Evolutionary conservation across 2,113 vertebrate genomes (phyloP), one percentile per base, ranked within the genome.

Genomic region (Lepus americanus): DNA sequence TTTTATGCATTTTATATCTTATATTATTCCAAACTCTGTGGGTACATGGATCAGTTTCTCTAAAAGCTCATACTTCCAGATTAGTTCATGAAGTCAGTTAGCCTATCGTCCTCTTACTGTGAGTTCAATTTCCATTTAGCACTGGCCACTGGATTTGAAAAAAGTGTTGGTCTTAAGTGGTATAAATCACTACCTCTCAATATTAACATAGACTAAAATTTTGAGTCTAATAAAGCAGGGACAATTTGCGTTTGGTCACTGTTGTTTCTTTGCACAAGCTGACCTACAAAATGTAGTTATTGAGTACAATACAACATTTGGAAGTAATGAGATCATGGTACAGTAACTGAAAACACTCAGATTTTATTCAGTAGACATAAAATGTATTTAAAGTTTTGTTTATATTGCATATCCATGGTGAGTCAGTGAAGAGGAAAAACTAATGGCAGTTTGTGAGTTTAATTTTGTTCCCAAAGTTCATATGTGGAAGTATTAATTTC

Each of bases 241-340:
- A 73, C 22, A 66, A 20, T 72, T 49, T 33, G 12, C 12, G 78
- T 87, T 63, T 44, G 6, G 22, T 67, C 66, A 64, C 3, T 72
- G 22, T 53, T 72, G 22, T 53, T 29, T 67, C 59, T 82, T 66
- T 89, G 16, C 31, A 77, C 27, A 82, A 33, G 64, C 1, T 85
- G 33, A 72, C 44, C 1, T 51, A 78, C 14, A 93, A 90, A 82
- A 73, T 73, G 49, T 19, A 51, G 9, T 88, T 95, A 63, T 27
- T 27, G 13, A n/a, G 19, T 89, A n/a, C 89, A 72, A 70, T 44
- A 31, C 55, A n/a, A 76, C 53, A 67, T 81, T 94, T 19, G 80
- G 29, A 76, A 81, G 94, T 81, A 25, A 27, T 51, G 73, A 77
- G 11, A 59, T 78, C 61, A 74, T 87, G 9, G 44, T 79, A 8